Percentiles rank a stretch among this genome's conserved stretches.
Evolutionary conservation across 2,113 vertebrate genomes (phyloP).

Genomic region (Aythya baeri): DNA sequence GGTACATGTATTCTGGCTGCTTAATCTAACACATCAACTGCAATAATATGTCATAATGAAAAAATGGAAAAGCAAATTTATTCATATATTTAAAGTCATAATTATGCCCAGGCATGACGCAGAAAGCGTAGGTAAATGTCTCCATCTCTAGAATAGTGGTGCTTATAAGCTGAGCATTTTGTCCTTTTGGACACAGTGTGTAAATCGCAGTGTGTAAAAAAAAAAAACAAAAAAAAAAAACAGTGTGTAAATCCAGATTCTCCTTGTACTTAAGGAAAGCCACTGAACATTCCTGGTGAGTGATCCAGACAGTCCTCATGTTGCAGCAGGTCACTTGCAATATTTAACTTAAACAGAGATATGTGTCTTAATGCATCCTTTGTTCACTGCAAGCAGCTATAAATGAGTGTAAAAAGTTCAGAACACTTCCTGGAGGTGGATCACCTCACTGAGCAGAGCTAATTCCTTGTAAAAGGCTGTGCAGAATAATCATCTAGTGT

Average conservation of each 20-base stretch:
- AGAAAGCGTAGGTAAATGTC: neutral
- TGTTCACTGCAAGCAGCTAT: neutral
- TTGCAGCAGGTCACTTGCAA: neutral
- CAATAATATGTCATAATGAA: neutral
- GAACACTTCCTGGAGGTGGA: neutral
- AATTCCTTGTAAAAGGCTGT: neutral
- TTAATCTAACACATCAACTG: neutral
- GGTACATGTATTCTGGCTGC: neutral
- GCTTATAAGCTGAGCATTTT: neutral
- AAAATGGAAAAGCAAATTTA: neutral
- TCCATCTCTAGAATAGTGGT: neutral
- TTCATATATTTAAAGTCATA: neutral
- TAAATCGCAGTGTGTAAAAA: neutral
- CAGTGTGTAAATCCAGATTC: neutral
- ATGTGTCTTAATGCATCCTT: neutral
- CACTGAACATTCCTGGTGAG: neutral
- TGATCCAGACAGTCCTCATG: neutral
- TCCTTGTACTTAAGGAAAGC: neutral
- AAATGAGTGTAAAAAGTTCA: neutral
- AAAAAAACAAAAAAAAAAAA: no score
- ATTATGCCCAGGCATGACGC: neutral
- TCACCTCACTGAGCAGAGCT: neutral
- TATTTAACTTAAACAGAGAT: neutral
- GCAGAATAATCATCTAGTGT: neutral
- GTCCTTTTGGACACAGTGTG: neutral